Conservation (phyloP, 2,888 invertebrate genomes). For the Rotaria socialis region DNA sequence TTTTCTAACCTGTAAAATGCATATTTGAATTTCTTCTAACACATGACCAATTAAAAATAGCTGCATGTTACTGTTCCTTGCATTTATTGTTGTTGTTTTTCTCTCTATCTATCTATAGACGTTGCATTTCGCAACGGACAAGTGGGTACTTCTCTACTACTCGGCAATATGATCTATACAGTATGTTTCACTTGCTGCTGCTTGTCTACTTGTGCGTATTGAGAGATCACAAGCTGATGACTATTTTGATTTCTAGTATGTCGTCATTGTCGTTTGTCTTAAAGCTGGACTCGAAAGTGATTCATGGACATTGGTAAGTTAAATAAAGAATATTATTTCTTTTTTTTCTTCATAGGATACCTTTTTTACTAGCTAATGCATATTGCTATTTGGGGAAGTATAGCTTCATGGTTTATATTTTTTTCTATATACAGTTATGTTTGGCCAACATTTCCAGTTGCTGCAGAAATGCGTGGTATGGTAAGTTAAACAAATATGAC, state of each 20-base stretch:
- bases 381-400: slow-evolving; percentile 90
- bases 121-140: slow-evolving; percentile 59
- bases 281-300: slow-evolving; percentile 94
- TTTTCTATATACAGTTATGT: slow-evolving; percentile 72
- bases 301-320: slow-evolving; percentile 76
- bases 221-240: not conserved
- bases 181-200: slow-evolving; percentile 63
- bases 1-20: not conserved
- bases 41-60: not conserved
- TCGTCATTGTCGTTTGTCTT: slow-evolving; percentile 92
- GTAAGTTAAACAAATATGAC: slow-evolving; percentile 58
- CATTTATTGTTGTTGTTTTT: not conserved
- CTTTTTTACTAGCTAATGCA: slow-evolving; percentile 95
- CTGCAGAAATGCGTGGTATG: slow-evolving; percentile 89
- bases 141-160: slow-evolving; percentile 79
- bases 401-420: slow-evolving; percentile 85
- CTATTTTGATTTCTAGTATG: slow-evolving; percentile 67
- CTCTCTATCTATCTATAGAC: slow-evolving; percentile 56
- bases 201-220: not conserved
- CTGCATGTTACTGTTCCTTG: not conserved
- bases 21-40: not conserved
- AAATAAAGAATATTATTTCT: slow-evolving; percentile 17
- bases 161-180: slow-evolving; percentile 95
- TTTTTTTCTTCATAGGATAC: slow-evolving; percentile 63
- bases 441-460: slow-evolving; percentile 66